These are phyloP conservation scores for Galerucella calmariensis DNA, from an alignment of 2,888 invertebrate genomes.

Conservation along the genomic window DNA sequence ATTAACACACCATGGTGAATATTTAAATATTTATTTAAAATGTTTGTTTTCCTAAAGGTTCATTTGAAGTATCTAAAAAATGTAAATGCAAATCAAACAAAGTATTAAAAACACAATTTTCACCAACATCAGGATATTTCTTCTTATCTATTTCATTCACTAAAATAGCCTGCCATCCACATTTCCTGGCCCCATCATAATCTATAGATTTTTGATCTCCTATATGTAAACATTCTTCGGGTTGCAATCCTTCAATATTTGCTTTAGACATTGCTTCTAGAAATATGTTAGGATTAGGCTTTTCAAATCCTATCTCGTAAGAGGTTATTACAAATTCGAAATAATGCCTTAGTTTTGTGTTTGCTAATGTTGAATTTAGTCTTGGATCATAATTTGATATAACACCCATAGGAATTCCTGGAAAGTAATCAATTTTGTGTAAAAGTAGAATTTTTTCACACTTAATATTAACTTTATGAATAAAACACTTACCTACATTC, in stretches of 20 bases:
- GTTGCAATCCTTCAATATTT: conserved; percentile 63
- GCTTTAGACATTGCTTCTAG: conserved; percentile 69
- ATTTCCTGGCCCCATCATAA: conserved; percentile 78
- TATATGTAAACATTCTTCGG: conserved; percentile 81
- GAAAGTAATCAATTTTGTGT: neutral
- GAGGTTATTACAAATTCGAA: conserved; percentile 86
- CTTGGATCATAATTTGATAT: conserved; percentile 92
- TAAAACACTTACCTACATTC: no score
- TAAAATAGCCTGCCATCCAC: conserved; percentile 80
- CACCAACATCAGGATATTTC: conserved; percentile 64
- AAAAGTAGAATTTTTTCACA: no score
- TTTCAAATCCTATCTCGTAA: conserved; percentile 77
- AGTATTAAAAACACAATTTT: conserved; percentile 64
- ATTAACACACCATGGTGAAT: no score
- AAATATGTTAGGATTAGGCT: conserved; percentile 82
- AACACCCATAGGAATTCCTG: conserved; percentile 72
- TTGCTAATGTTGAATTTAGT: conserved; percentile 74
- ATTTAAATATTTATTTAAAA: conserved; percentile 2
- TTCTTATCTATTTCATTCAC: conserved; percentile 62
- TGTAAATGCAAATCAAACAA: conserved; percentile 68
- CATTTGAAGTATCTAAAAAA: conserved; percentile 51
- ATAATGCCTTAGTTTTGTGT: conserved; percentile 74
- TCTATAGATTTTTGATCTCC: conserved; percentile 83
- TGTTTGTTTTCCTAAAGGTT: conserved; percentile 46
- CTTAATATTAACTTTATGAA: no score